Evolutionary conservation across 2,113 vertebrate genomes (phyloP), one percentile per base, ranked within the genome.

Genomic region (Anser brachyrhynchus): DNA sequence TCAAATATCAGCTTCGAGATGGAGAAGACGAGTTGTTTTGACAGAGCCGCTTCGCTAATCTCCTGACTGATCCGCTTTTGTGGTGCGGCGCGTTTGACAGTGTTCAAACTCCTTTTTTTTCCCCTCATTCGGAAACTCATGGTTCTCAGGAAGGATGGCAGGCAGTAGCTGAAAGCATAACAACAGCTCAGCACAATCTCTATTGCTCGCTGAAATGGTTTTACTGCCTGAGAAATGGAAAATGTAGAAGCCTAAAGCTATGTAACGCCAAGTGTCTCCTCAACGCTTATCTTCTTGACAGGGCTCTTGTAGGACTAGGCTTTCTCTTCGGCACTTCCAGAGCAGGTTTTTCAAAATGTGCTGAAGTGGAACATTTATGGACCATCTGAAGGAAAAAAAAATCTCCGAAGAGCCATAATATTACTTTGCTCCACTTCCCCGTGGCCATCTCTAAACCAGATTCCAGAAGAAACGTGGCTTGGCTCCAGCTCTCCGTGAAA

Each of bases 1-100:
- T 46, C 9, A 9, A 64, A 75, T 37, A 52, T 65, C 89, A 44
- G 55, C 93, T 92, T 54, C 0, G 58, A 58, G 85, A 54, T 23
- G 23, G 19, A 35, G 83, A 37, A 90, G 91, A 94, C 75, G 75
- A 21, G 87, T 94, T 97, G 92, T 94, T 88, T 94, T 95, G 95
- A 95, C 92, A 96, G 96, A 71, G 79, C 35, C 18, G 28, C 70
- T 94, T 85, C 76, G 8, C 14, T 87, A 15, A 73, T 71, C 92
- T 82, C 73, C 29, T 12, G 86, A 13, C 70, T 51, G 80, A 77
- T 90, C 54, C 72, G 54, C 62, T 19, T 13, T 1, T 15, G 2
- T 3, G 57, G 21, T 33, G 61, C 8, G 2, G 70, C 10, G 1
- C 9, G 16, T n/a, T 72, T 95, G 95, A 77, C 92, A 95, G 81